Conservation (phyloP, 2,888 invertebrate species). For the Cosmia pyralina region DNA sequence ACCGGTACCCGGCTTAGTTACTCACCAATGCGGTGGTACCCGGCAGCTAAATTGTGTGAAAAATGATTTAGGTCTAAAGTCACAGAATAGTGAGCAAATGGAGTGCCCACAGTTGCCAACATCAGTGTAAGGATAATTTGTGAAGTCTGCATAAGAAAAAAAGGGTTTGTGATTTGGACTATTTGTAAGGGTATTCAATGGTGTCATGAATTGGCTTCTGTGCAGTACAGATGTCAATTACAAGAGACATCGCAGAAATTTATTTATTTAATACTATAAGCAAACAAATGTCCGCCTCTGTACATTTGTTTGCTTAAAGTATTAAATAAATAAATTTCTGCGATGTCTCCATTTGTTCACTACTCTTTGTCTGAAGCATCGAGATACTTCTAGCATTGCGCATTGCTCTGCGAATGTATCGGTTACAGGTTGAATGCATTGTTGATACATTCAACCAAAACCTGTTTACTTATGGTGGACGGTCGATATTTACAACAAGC, state of each 20-base stretch:
- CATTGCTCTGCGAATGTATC: not conserved
- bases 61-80: not conserved
- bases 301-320: too few species aligned
- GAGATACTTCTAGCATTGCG: slow-evolving; percentile 23
- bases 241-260: too few species aligned
- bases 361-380: slow-evolving; percentile 14
- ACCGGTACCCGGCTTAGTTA: not conserved
- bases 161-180: not conserved
- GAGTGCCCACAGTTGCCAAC: not conserved
- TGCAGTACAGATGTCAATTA: not conserved
- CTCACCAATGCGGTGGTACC: not conserved
- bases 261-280: too few species aligned
- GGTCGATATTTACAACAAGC: not conserved
- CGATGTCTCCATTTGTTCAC: slow-evolving; percentile 33
- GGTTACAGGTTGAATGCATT: not conserved
- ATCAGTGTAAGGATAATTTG: not conserved
- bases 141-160: not conserved
- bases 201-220: not conserved
- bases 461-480: not conserved
- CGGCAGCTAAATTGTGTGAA: not conserved
- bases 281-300: too few species aligned
- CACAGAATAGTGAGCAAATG: slow-evolving; percentile 23
- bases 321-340: too few species aligned
- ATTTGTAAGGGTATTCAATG: not conserved
- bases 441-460: not conserved